A percentile compares a stretch with the other conserved stretches of the same genome.
phyloP scores from a whole-genome alignment of 2,113 vertebrate genomes.

The Oryzias melastigma region DNA sequence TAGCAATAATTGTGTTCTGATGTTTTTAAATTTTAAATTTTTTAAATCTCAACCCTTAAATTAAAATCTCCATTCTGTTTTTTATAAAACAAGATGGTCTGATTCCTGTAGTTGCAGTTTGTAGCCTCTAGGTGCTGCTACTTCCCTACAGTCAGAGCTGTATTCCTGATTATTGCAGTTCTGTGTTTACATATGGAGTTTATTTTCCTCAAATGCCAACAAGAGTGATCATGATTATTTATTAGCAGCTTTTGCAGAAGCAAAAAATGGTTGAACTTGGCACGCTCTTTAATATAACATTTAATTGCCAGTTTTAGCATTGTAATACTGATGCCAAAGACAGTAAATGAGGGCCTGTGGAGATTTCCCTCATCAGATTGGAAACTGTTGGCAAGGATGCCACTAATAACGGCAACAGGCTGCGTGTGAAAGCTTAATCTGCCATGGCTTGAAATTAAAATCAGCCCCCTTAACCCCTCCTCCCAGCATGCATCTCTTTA shows the following conservation, averaged over 20 bases:
- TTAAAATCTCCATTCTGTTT: neutral
- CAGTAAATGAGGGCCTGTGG: constrained; percentile 10
- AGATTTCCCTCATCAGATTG: constrained; percentile 14
- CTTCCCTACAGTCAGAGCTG: neutral
- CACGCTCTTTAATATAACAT: constrained; percentile 20
- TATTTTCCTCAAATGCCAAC: constrained; percentile 30
- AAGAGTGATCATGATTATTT: constrained; percentile 28
- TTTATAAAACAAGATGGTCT: too few species aligned
- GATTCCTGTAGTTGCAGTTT: constrained; percentile 24
- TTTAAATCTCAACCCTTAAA: too few species aligned
- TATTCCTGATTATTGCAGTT: neutral
- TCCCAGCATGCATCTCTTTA: neutral
- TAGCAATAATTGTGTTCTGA: too few species aligned
- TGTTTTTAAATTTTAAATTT: too few species aligned
- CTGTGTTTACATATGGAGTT: constrained; percentile 22
- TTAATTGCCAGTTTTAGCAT: constrained; percentile 18
- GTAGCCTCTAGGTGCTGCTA: constrained; percentile 60
- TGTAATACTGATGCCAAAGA: constrained; percentile 24
- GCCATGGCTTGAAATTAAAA: constrained; percentile 17
- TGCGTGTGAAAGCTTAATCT: constrained; percentile 15
- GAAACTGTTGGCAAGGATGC: constrained; percentile 31
- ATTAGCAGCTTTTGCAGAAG: neutral
- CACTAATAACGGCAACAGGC: constrained; percentile 16
- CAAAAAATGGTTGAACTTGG: constrained; percentile 9
- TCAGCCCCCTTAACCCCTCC: constrained; percentile 20